phyloP scores from a whole-genome alignment of 2,113 vertebrate genomes.

The Anas platyrhynchos region DNA sequence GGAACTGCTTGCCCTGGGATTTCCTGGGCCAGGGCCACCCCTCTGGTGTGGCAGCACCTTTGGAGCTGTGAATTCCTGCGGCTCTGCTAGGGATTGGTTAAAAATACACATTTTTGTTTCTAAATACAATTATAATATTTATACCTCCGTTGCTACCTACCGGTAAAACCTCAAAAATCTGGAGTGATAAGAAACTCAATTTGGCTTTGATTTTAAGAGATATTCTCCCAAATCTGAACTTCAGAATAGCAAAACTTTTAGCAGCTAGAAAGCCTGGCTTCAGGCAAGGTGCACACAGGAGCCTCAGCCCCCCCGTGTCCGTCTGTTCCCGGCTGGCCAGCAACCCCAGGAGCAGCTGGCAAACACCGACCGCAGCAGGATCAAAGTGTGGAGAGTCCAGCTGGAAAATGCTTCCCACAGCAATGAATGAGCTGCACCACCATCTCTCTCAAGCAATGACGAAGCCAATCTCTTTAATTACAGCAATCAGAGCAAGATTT shows the following conservation, averaged over 20 bases:
- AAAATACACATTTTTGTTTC: not conserved
- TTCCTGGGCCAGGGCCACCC: not conserved
- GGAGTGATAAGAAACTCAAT: not conserved
- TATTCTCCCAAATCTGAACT: not conserved
- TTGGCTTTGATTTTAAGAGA: not conserved
- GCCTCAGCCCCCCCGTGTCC: not conserved
- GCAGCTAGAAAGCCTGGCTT: not conserved
- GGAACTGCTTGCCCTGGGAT: not conserved
- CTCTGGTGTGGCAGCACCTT: not conserved
- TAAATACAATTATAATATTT: not conserved
- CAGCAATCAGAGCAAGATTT: not conserved
- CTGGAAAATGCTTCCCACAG: not conserved
- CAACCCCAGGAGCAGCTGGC: not conserved
- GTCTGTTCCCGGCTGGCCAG: not conserved
- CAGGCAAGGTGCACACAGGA: not conserved
- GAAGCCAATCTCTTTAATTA: not conserved
- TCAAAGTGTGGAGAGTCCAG: not conserved
- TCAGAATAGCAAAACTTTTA: not conserved
- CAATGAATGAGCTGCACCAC: not conserved
- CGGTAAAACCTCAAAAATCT: not conserved
- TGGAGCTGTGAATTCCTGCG: not conserved
- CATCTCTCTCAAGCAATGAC: not conserved
- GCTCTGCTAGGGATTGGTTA: not conserved
- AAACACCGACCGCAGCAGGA: not conserved
- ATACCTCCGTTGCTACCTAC: accelerated